Percentiles rank a stretch among this genome's conserved stretches.
Evolutionary conservation across 2,888 invertebrate genomes (phyloP).

Genomic region (Apocheima hispidaria): DNA sequence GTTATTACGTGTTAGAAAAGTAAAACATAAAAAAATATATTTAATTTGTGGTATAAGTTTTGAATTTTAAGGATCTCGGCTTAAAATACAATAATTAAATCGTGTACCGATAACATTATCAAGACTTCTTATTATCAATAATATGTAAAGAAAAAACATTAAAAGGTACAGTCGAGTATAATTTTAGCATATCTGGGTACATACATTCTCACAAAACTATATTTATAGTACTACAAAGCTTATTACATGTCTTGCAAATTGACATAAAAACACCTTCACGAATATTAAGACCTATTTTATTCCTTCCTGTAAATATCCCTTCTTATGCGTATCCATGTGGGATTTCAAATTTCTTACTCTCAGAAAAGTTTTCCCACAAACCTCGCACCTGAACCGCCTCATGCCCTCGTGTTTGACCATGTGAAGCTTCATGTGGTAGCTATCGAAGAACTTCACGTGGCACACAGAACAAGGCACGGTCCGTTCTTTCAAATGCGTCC

Average conservation of each 20-base stretch:
- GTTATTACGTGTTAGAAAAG: too few relatives aligned
- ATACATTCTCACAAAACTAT: neutral
- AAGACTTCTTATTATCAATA: too few relatives aligned
- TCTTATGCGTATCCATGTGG: constrained; percentile 84
- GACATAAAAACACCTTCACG: neutral
- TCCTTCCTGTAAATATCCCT: constrained; percentile 60
- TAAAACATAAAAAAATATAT: too few relatives aligned
- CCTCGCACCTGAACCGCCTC: constrained; percentile 82
- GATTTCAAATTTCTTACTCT: constrained; percentile 86
- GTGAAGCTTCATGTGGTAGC: constrained; percentile 74
- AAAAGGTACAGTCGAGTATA: too few relatives aligned
- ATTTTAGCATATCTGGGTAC: too few relatives aligned
- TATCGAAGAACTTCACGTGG: constrained; percentile 76
- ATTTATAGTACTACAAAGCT: too few relatives aligned
- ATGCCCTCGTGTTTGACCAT: constrained; percentile 85
- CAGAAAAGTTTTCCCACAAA: constrained; percentile 86
- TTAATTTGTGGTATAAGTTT: too few relatives aligned
- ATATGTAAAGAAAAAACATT: too few relatives aligned
- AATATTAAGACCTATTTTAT: neutral
- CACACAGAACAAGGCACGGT: constrained; percentile 76
- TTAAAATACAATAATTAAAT: too few relatives aligned
- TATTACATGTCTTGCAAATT: too few relatives aligned
- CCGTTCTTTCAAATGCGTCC: constrained; percentile 80
- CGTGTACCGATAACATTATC: too few relatives aligned
- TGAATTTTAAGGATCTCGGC: too few relatives aligned